Percentiles rank a stretch among this genome's conserved stretches.
Evolutionary conservation across 1,140 invertebrate species (phyloP).

Genomic region (Lepidurus apus): DNA sequence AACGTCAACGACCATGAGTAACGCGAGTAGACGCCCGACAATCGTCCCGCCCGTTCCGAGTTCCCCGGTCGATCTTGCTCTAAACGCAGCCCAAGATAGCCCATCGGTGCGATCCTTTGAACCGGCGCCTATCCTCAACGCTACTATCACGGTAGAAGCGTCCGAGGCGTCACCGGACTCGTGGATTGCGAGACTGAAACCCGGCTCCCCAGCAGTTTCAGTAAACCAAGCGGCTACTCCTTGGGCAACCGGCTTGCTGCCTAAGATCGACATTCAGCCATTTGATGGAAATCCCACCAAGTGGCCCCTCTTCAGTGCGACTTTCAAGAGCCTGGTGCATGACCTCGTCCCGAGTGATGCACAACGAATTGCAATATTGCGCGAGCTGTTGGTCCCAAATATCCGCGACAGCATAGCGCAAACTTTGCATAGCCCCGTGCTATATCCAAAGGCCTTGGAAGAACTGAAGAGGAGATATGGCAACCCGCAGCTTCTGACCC

Average conservation of each 20-base stretch:
- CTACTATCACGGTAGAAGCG: background rate
- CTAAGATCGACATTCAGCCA: conserved; percentile 12
- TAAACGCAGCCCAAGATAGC: background rate
- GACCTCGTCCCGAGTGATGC: conserved; percentile 23
- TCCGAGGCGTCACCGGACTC: background rate
- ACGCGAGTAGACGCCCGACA: too few species aligned
- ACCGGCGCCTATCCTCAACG: background rate
- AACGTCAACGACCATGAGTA: too few species aligned
- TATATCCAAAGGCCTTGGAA: too few species aligned
- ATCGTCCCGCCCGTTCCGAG: too few species aligned
- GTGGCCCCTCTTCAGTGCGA: background rate
- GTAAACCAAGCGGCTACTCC: background rate
- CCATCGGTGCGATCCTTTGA: background rate
- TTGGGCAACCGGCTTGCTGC: conserved; percentile 7
- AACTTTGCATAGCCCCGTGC: too few species aligned
- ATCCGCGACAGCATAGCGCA: conserved; percentile 24
- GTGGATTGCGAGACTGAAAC: too few species aligned
- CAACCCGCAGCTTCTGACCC: too few species aligned
- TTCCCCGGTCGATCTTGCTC: background rate
- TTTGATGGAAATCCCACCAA: background rate
- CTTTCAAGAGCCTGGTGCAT: conserved; percentile 27
- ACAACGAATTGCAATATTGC: conserved; percentile 16
- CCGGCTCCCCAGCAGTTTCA: background rate
- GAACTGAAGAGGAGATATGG: too few species aligned
- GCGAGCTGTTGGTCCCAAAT: conserved; percentile 22